These are phyloP conservation scores for Myotis lucifugus DNA, from an alignment of 2,113 vertebrate species.

Conservation along the genomic window DNA sequence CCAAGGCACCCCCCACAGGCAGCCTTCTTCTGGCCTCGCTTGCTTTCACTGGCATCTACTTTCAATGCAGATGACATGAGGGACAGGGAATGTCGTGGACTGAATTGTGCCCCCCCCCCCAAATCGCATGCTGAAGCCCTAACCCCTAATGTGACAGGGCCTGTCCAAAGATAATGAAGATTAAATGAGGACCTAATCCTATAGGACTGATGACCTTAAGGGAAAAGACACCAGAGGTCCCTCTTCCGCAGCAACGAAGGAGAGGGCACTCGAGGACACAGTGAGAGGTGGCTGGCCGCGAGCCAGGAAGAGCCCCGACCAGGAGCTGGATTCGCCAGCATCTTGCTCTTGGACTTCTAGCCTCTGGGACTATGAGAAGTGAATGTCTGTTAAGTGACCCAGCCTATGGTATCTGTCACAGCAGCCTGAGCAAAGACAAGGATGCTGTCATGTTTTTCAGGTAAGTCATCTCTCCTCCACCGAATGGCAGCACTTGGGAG, in stretches of 20 bases:
- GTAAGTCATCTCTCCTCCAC: background rate
- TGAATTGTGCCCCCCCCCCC: background rate
- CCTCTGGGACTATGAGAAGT: background rate
- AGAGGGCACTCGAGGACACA: background rate
- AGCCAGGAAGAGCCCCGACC: background rate
- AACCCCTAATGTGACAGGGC: background rate
- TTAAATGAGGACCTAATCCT: background rate
- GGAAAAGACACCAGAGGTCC: background rate
- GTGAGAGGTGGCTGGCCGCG: background rate
- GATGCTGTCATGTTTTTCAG: background rate
- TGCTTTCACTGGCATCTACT: background rate
- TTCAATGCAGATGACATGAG: background rate
- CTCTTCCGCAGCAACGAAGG: background rate
- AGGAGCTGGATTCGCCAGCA: background rate
- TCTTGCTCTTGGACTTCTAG: background rate
- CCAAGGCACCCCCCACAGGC: background rate
- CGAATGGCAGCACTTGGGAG: background rate
- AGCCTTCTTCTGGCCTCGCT: background rate
- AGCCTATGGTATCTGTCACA: background rate
- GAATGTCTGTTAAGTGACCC: background rate
- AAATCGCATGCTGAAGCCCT: background rate
- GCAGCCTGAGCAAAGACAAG: background rate
- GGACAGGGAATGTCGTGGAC: background rate
- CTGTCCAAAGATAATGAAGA: background rate
- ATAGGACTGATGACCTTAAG: background rate